Base-by-base conservation (phyloP, 1,140 invertebrate genomes). In the Ylistrum balloti region DNA sequence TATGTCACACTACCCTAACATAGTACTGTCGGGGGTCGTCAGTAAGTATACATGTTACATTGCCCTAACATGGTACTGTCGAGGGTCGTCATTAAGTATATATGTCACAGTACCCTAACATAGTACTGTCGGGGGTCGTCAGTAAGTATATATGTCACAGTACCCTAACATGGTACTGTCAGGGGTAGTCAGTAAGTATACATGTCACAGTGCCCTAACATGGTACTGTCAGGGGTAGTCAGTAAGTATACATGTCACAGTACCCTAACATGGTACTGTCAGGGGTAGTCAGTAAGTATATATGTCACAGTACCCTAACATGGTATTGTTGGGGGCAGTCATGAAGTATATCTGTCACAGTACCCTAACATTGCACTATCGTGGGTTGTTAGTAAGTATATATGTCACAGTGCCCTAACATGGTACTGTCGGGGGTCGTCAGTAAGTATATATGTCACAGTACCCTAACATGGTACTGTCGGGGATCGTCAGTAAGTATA, bases 41-140 rank as follows among this genome's bases (percentile, higher is more conserved):
- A 74, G 56, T 74, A 74, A 74, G 56, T 74, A 74, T 28, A 74
- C 56, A 74, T n/a, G 20, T 28, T n/a, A n/a, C 56, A 74, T 22
- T 74, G 28, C 56, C 56, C n/a, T 28, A n/a, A n/a, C 45, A 56
- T 56, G 45, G 45, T 20, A 20, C 17, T 56, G 45, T 7, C 17
- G 22, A 17, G 45, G 45, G 45, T 56, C 45, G 22, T 56, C 45
- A 56, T 7, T 56, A 56, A 56, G 45, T 56, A 56, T 22, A 56
- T 17, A 56, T 56, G 45, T 56, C 45, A 15, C 45, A 11, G 45
- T 56, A 11, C 45, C 45, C 45, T 22, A 56, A 7, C 45, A 56
- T 56, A 17, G 45, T 20, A 56, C 17, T 56, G 45, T 15, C 17
- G 22, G 45, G 45, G 45, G 45, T 56, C 45, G 22, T 56, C 45